Evolutionary conservation across 2,113 vertebrate genomes (phyloP).

Genomic region (Thryonomys swinderianus): DNA sequence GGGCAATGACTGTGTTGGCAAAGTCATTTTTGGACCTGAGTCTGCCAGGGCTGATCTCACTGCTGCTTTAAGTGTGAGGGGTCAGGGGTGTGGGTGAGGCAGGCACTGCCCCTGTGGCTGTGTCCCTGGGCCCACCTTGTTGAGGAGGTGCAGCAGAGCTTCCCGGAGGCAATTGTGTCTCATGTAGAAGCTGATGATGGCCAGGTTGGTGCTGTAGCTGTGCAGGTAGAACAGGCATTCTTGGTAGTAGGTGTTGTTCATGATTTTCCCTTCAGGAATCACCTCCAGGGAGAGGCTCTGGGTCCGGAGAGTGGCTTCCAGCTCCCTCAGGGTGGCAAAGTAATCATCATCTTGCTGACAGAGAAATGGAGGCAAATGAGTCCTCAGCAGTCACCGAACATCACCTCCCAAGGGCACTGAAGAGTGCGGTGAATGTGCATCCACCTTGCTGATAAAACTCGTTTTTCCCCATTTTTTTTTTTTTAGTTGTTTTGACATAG

Average conservation of each 20-base stretch:
- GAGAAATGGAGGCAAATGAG: neutral
- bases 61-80: neutral
- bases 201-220: constrained; percentile 94
- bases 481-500: too few relatives aligned
- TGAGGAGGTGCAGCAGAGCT: constrained; percentile 92
- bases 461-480: too few relatives aligned
- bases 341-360: constrained; percentile 92
- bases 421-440: neutral
- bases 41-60: neutral
- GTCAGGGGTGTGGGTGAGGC: neutral
- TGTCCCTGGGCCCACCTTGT: constrained; percentile 88
- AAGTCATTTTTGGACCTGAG: neutral
- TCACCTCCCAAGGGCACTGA: neutral
- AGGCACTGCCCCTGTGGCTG: too few relatives aligned
- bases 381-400: neutral
- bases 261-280: constrained; percentile 87
- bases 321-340: constrained; percentile 92
- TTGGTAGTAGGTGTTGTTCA: constrained; percentile 89
- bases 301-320: constrained; percentile 91
- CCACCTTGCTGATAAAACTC: neutral
- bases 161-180: constrained; percentile 93
- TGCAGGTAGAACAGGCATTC: constrained; percentile 97
- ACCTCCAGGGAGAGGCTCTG: constrained; percentile 86
- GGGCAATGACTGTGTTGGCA: neutral
- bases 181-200: constrained; percentile 95